Conservation (phyloP, 2,797 vertebrate genomes). For the Pangasius krempfi region DNA sequence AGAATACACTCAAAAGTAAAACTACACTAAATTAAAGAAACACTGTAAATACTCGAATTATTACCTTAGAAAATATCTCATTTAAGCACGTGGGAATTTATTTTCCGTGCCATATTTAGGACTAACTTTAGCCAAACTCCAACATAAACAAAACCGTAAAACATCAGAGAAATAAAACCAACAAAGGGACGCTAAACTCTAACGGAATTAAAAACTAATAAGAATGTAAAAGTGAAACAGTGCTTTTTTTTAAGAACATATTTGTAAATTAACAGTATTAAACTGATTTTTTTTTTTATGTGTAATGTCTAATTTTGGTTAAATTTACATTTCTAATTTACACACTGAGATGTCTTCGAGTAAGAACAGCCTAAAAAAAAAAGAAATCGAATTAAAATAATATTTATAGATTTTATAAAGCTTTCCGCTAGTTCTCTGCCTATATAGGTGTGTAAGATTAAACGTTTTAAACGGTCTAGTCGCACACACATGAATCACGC, state of each 20-base stretch:
- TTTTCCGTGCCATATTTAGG: background rate
- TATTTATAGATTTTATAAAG: background rate
- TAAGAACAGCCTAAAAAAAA: background rate
- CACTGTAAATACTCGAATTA: background rate
- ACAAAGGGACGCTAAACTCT: background rate
- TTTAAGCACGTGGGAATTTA: background rate
- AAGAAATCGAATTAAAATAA: background rate
- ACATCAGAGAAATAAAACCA: background rate
- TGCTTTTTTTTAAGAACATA: too few relatives aligned
- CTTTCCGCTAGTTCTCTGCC: background rate
- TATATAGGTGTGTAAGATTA: background rate
- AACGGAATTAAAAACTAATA: background rate
- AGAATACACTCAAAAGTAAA: background rate
- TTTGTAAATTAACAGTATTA: too few relatives aligned
- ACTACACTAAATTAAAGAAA: background rate
- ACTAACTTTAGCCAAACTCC: background rate
- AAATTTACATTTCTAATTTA: background rate
- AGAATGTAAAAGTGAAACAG: background rate
- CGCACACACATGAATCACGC: background rate
- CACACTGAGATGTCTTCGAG: background rate
- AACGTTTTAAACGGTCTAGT: background rate
- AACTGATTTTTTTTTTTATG: background rate
- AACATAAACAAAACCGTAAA: background rate
- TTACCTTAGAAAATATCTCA: background rate
- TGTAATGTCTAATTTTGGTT: background rate